Base-by-base conservation (phyloP, 2,888 invertebrate genomes). In the Pterobdella sp. region DNA sequence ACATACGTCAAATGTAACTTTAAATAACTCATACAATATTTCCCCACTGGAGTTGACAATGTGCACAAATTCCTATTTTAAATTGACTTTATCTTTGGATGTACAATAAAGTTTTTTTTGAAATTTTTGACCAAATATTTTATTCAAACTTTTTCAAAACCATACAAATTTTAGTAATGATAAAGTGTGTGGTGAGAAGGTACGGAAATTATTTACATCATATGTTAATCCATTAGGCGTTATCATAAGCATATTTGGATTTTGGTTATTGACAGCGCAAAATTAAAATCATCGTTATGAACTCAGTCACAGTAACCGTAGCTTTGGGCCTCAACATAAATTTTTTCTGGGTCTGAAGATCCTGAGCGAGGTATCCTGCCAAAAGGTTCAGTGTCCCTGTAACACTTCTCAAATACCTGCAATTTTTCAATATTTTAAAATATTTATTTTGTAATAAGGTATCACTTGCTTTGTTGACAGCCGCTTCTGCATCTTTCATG, bases 371-470 rank as follows among this genome's bases (percentile, higher is more conserved):
- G 78, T 36, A 79, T 78, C 60, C 86, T 76, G 0, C 94, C 94
- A 68, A 95, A 88, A 0, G 96, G 96, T 81, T 96, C 96, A 78
- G 94, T 85, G 83, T 96, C 95, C 31, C 88, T 88, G 81, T 95
- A 95, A 83, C 96, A 96, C 82, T 89, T 90, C 0, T 89, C 87
- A 84, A 96, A 96, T 0, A 56, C 60, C 60, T 56, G 60, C 49
- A 42, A 7, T n/a, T n/a, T n/a, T n/a, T n/a, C n/a, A n/a, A n/a
- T n/a, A n/a, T n/a, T n/a, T n/a, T n/a, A n/a, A n/a, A n/a, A n/a
- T n/a, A n/a, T n/a, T n/a, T 42, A 42, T 18, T 7, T 42, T 42
- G 42, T 42, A 14, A 18, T 14, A 42, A 42, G 18, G 42, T 42
- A 18, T 42, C 7, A 42, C 42, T 14, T 42, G 42, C 94, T 80